These are phyloP conservation scores for Enteromius argenteus DNA, from an alignment of 2,797 vertebrate species.

Conservation along the genomic window DNA sequence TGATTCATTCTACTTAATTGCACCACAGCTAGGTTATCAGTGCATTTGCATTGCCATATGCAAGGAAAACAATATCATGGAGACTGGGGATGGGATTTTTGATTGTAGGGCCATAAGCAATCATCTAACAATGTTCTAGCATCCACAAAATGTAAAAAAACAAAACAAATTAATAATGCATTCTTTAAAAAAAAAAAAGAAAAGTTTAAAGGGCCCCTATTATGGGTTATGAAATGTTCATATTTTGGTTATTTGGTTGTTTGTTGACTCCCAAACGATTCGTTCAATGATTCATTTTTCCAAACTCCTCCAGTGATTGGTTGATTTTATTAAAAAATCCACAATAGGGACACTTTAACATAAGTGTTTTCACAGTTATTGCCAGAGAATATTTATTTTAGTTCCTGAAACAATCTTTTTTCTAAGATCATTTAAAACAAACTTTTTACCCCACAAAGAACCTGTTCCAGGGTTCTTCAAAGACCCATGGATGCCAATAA, in stretches of 20 bases:
- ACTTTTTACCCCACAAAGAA: background rate
- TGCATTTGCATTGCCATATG: background rate
- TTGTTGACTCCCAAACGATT: no score
- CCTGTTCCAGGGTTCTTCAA: background rate
- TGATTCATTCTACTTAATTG: constrained; percentile 29
- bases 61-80: background rate
- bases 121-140: background rate
- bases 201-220: no score
- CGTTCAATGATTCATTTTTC: no score
- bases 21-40: background rate
- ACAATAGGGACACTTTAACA: no score
- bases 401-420: background rate
- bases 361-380: no score
- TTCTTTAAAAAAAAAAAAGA: no score
- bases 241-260: no score
- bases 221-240: no score
- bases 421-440: background rate
- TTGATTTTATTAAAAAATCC: no score
- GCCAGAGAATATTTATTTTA: no score
- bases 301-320: no score
- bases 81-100: background rate
- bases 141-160: background rate
- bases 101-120: background rate
- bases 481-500: background rate
- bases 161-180: no score